These are phyloP conservation scores for Hymenochirus boettgeri DNA, from an alignment of 2,113 vertebrate genomes.

Conservation along the genomic window DNA sequence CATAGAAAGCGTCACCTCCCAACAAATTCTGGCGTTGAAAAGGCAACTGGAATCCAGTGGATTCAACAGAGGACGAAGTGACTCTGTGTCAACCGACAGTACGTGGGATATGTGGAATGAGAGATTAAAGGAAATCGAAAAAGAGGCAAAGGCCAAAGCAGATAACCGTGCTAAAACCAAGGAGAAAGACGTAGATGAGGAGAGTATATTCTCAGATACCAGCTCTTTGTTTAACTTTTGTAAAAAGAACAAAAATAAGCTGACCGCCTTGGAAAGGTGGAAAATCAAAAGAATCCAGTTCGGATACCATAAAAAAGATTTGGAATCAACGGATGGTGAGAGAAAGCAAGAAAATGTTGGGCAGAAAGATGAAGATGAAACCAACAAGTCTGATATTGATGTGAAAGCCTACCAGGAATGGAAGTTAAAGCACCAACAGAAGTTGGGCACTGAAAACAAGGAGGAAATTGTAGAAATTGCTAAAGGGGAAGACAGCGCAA, in stretches of 20 bases:
- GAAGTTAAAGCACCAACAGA: conserved; percentile 86
- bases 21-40: conserved; percentile 67
- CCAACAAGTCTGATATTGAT: conserved; percentile 64
- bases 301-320: conserved; percentile 87
- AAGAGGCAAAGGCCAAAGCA: conserved; percentile 62
- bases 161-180: conserved; percentile 42
- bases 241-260: conserved; percentile 82
- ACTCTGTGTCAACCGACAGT: conserved; percentile 65
- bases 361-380: conserved; percentile 47
- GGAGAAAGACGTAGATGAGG: conserved; percentile 65
- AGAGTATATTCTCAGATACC: conserved; percentile 76
- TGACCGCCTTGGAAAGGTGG: conserved; percentile 89
- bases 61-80: conserved; percentile 52
- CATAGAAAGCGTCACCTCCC: conserved; percentile 77
- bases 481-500: conserved; percentile 68
- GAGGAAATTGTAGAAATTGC: conserved; percentile 78
- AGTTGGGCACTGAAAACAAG: conserved; percentile 71
- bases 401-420: conserved; percentile 89
- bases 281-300: conserved; percentile 91
- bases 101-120: conserved; percentile 86
- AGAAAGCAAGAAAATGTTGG: conserved; percentile 49
- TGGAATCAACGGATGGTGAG: conserved; percentile 51
- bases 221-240: conserved; percentile 91
- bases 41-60: conserved; percentile 59
- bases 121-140: conserved; percentile 80